Base-by-base conservation (phyloP, 2,113 vertebrate genomes). In the Rhinogobius similis region DNA sequence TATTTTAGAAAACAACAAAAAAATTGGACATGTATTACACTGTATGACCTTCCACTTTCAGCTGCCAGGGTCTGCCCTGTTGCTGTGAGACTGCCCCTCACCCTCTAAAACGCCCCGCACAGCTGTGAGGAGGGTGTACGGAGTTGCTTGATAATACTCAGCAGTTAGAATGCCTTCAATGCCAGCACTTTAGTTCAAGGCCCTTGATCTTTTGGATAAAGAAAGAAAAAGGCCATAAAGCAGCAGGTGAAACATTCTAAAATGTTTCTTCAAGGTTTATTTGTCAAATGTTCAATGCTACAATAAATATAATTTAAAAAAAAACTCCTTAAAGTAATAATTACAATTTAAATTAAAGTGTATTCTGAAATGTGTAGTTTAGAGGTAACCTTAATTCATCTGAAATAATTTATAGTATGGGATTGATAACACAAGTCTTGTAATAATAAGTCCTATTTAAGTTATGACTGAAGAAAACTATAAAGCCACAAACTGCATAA, bases 121-220 rank as follows among this genome's bases (percentile, higher is more conserved):
- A 93, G 93, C 88, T 92, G 91, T 90, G 88, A 78, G 72, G 74
- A 80, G 79, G 81, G 77, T 87, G 81, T 81, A 80, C 82, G 83
- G 88, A 87, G 83, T 78, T 88, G 83, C 81, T 81, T 84, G 90
- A 92, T 94, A 93, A 93, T 94, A 79, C 88, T 86, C 93, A 91
- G 89, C 93, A 91, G 89, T 93, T 94, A 92, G 90, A 86, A 83
- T 79, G 91, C 87, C 90, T 87, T 94, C 92, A 92, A 77, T 92
- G 92, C 95, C 92, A 93, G 88, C 86, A 90, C 83, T 95, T 94
- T 93, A 80, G 83, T 78, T 77, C 80, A 73, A 92, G 81, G 76
- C 70, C 78, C 88, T 91, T 93, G 91, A 94, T 79, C 73, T 86
- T 82, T 73, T 90, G 88, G 70, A 76, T 77, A 77, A 0, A 71